Evolutionary conservation across 1,140 invertebrate genomes (phyloP), one percentile per base, ranked within the genome.

Genomic region (Hycleus phaleratus): DNA sequence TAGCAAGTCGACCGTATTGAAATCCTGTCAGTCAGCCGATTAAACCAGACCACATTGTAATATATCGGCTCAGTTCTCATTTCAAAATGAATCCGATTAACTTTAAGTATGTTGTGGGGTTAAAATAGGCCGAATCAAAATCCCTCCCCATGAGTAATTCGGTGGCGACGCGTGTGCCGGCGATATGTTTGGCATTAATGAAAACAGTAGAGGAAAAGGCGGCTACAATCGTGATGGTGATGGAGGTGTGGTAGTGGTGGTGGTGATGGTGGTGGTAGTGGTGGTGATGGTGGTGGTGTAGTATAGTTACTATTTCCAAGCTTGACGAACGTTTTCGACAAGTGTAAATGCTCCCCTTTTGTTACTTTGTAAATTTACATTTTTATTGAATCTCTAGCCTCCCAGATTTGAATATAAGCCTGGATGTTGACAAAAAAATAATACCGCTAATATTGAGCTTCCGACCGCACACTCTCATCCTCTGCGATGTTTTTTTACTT

Each of bases 111-210:
- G 66, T 67, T 59, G 68, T 67, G 69, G 63, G 65, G 69, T 69
- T 69, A 69, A 69, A 70, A 69, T 68, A 65, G 66, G 64, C 66
- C 66, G 64, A 59, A 61, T 65, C 60, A 38, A 65, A 69, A 68
- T 68, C 69, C 69, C 69, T 60, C 59, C 69, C 61, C 59, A 68
- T 69, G 69, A 71, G 68, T 69, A 72, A 71, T 71, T 67, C 69
- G 62, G 68, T 69, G 66, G 64, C 61, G 60, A 68, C 65, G 67
- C 64, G 66, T 69, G 66, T 63, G 63, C 63, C 57, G 59, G 54
- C 64, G 63, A 68, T 71, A 68, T 71, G 68, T 69, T 66, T 56
- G 49, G 69, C 71, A 73, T 73, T 73, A 73, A 73, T 73, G 71
- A 73, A 73, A 73, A 66, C 65, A 61, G 59, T 58, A 62, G 61